Conservation (phyloP, 2,113 vertebrate genomes). For the Acanthisitta chloris region DNA sequence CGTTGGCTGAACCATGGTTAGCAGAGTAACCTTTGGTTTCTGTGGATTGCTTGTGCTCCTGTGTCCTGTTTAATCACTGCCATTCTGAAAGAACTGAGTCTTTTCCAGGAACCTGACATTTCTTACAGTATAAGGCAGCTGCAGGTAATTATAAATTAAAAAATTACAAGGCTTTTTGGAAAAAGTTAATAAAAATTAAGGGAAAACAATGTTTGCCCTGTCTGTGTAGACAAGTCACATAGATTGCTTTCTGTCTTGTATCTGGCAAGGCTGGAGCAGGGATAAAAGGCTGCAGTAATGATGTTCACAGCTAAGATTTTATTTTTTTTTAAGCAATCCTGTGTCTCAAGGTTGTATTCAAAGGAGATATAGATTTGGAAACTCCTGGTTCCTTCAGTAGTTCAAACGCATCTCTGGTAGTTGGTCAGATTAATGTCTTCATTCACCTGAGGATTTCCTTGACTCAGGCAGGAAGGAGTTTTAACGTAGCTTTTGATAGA, state of each 20-base stretch:
- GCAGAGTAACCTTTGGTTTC: not conserved
- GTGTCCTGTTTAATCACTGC: not conserved
- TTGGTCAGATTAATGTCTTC: not conserved
- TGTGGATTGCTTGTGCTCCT: not conserved
- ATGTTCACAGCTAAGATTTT: not conserved
- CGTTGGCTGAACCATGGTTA: not conserved
- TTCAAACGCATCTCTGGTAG: not conserved
- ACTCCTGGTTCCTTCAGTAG: not conserved
- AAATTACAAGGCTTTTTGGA: not conserved
- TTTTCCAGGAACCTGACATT: not conserved
- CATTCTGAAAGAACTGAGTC: not conserved
- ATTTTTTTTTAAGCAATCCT: not conserved
- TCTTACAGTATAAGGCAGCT: not conserved
- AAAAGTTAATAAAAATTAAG: not conserved
- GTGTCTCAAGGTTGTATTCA: not conserved
- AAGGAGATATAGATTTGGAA: not conserved
- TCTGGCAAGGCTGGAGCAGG: not conserved
- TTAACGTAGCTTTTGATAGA: not conserved
- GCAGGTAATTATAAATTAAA: not conserved
- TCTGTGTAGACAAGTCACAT: accelerated
- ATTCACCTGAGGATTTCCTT: not conserved
- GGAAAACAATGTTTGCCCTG: not conserved
- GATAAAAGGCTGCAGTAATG: not conserved
- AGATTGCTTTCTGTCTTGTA: not conserved
- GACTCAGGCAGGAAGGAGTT: not conserved